Evolutionary conservation across 1,140 invertebrate genomes (phyloP).

Genomic region (Olivierus martensii): DNA sequence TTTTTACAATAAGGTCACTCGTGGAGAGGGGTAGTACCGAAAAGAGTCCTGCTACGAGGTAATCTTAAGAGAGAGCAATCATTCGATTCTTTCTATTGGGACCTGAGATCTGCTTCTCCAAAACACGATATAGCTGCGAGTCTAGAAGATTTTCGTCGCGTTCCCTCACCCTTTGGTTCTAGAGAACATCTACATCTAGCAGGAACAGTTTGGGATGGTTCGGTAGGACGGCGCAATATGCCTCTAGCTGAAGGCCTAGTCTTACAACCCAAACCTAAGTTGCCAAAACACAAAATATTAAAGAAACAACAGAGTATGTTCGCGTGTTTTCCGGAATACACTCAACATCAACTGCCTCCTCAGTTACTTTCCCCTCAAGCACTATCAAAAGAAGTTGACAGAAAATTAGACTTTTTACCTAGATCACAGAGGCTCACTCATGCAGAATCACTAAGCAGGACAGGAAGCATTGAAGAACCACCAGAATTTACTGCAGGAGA

Average conservation of each 20-base stretch:
- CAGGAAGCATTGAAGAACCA: conserved; percentile 11
- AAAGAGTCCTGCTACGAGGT: conserved; percentile 12
- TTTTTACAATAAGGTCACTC: too few relatives aligned
- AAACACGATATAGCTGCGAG: conserved; percentile 13
- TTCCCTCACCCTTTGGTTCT: conserved; percentile 20
- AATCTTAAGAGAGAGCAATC: conserved; percentile 23
- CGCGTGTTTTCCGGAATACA: conserved; percentile 20
- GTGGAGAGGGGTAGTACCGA: conserved; percentile 9
- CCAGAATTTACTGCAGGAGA: conserved; percentile 1
- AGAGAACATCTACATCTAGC: conserved; percentile 17
- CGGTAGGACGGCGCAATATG: background rate
- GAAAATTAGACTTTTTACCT: background rate
- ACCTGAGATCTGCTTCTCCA: conserved; percentile 12
- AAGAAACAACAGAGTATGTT: conserved; percentile 26
- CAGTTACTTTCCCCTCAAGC: conserved; percentile 2
- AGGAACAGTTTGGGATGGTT: conserved; percentile 16
- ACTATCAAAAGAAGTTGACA: conserved; percentile 6
- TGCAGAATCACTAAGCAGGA: conserved; percentile 8
- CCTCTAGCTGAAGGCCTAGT: background rate
- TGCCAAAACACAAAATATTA: conserved; percentile 23
- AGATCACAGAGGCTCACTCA: conserved; percentile 4
- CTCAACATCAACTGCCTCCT: conserved; percentile 3
- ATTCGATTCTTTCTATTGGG: conserved; percentile 24
- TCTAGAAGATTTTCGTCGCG: conserved; percentile 10
- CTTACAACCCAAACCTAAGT: conserved; percentile 9